phyloP scores from a whole-genome alignment of 30 jellyfish, hydroid and myxozoan species.

The Cassiopea andromeda region DNA sequence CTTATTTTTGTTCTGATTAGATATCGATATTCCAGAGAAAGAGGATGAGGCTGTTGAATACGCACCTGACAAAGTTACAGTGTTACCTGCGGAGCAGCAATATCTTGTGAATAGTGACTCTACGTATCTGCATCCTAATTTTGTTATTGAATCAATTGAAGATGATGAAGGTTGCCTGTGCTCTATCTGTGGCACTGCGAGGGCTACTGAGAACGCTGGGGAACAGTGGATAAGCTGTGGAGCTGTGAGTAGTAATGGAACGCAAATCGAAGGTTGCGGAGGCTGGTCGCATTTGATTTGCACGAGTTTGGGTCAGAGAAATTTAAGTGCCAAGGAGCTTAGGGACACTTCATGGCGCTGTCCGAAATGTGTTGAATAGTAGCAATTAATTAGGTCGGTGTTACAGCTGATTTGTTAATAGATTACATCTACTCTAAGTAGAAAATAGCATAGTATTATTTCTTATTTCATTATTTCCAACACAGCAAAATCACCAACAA shows the following conservation, averaged over 20 bases:
- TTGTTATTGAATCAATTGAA: background rate
- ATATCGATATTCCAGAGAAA: background rate
- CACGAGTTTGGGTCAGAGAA: conserved; percentile 21
- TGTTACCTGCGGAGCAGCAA: background rate
- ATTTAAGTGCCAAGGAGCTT: conserved; percentile 21
- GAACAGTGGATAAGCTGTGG: conserved; percentile 42
- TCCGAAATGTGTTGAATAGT: conserved; percentile 5
- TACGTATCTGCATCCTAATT: background rate
- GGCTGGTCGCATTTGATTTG: conserved; percentile 61
- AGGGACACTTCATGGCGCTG: conserved; percentile 33
- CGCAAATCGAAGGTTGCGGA: conserved; percentile 31
- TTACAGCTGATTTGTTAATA: no score
- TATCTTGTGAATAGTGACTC: background rate
- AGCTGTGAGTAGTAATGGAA: background rate
- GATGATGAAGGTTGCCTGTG: conserved; percentile 5
- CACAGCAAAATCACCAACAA: no score
- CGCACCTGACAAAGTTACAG: background rate
- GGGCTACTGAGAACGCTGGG: background rate
- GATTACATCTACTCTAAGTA: no score
- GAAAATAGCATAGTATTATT: no score
- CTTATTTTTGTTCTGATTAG: background rate
- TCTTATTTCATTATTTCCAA: no score
- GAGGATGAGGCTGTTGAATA: background rate
- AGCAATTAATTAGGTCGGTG: background rate
- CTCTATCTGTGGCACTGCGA: conserved; percentile 8